Evolutionary conservation across 1,140 invertebrate genomes (phyloP).

Genomic region (Oedothorax gibbosus): DNA sequence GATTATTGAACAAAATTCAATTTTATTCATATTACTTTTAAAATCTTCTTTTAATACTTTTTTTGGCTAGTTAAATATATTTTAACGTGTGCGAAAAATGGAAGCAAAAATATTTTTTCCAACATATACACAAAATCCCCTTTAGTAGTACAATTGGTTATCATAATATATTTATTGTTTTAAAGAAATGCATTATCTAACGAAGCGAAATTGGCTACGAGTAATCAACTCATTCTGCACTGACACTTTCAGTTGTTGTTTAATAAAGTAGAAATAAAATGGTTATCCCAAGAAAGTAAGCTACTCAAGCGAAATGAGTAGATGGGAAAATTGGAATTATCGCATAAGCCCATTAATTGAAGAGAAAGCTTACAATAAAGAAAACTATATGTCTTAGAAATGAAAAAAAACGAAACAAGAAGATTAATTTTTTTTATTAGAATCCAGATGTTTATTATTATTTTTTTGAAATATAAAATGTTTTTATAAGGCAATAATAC

Average conservation of each 20-base stretch:
- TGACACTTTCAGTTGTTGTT: slow-evolving; percentile 35
- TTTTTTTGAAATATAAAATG: too few relatives aligned
- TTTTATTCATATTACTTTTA: too few relatives aligned
- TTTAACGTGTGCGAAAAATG: too few relatives aligned
- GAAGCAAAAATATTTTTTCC: too few relatives aligned
- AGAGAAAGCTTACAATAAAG: slow-evolving; percentile 35
- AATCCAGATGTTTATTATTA: too few relatives aligned
- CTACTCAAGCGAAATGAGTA: slow-evolving; percentile 15
- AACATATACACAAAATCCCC: too few relatives aligned
- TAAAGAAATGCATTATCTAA: background rate
- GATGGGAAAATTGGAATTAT: slow-evolving; percentile 32
- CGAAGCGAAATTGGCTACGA: background rate
- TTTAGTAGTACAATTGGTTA: too few relatives aligned
- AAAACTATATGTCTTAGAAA: background rate
- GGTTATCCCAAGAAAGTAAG: slow-evolving; percentile 14
- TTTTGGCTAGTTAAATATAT: too few relatives aligned
- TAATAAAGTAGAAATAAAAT: slow-evolving; percentile 46
- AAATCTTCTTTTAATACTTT: too few relatives aligned
- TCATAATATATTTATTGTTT: too few relatives aligned
- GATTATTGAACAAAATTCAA: too few relatives aligned
- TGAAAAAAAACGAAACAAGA: background rate
- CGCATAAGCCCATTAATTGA: slow-evolving; percentile 31
- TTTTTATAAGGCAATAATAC: too few relatives aligned
- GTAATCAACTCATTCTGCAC: background rate
- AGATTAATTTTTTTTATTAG: background rate